Evolutionary conservation across 2,888 invertebrate species (phyloP).

Genomic region (Acleris holmiana): DNA sequence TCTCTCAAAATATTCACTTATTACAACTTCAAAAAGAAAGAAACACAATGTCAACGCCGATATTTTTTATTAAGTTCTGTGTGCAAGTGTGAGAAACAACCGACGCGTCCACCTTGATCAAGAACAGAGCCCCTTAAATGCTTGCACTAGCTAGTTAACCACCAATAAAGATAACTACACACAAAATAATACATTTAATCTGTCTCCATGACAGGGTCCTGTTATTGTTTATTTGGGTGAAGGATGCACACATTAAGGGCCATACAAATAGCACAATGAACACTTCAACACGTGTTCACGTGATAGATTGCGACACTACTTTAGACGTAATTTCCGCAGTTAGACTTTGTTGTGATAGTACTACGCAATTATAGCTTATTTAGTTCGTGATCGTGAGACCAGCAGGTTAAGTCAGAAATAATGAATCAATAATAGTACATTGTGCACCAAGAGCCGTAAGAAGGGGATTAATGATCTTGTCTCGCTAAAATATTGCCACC

Average conservation of each 20-base stretch:
- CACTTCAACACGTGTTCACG: neutral
- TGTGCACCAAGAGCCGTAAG: no score
- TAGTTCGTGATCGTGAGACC: neutral
- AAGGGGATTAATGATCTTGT: no score
- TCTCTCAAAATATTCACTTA: no score
- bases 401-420: no score
- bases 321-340: constrained; percentile 1
- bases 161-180: neutral
- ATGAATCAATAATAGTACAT: no score
- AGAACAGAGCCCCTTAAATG: neutral
- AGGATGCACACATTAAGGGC: constrained; percentile 27
- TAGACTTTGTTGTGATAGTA: neutral
- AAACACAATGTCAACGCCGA: no score
- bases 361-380: constrained; percentile 3
- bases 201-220: constrained; percentile 12
- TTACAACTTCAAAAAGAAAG: no score
- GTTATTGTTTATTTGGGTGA: constrained; percentile 32
- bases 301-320: constrained; percentile 17
- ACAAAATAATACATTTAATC: constrained; percentile 17
- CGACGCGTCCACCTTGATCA: no score
- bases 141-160: neutral
- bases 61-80: no score
- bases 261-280: constrained; percentile 12
- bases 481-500: no score
- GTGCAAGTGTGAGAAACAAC: no score